phyloP scores from a whole-genome alignment of 2,888 invertebrate species.

The Chymomyza procnemis region DNA sequence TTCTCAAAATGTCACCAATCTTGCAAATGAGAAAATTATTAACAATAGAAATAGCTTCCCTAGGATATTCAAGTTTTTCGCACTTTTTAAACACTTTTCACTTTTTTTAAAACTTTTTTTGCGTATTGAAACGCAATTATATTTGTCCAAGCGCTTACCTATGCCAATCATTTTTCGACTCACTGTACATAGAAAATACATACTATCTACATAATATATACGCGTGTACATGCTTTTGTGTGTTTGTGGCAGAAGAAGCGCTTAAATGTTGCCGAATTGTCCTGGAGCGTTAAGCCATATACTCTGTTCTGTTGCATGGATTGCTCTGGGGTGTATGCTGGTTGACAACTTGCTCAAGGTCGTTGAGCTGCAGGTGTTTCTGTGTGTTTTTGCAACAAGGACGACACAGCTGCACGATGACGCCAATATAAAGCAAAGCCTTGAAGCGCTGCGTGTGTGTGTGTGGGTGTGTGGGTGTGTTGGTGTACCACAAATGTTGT shows the following conservation, averaged over 20 bases:
- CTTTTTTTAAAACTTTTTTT: too few relatives aligned
- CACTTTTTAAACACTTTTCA: too few relatives aligned
- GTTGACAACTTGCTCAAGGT: conserved; percentile 46
- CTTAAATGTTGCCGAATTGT: background rate
- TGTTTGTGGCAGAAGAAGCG: background rate
- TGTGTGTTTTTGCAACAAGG: conserved; percentile 9
- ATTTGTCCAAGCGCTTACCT: too few relatives aligned
- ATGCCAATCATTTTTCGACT: too few relatives aligned
- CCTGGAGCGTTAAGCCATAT: background rate
- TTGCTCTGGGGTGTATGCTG: conserved; percentile 12
- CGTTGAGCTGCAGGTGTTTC: conserved; percentile 28
- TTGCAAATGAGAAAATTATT: too few relatives aligned
- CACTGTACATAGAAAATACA: too few relatives aligned
- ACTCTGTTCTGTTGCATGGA: background rate
- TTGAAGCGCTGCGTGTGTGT: background rate
- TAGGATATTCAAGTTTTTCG: too few relatives aligned
- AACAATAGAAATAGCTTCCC: too few relatives aligned
- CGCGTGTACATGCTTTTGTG: background rate
- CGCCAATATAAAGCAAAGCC: background rate
- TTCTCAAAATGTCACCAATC: too few relatives aligned
- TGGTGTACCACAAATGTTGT: background rate
- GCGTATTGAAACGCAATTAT: too few relatives aligned
- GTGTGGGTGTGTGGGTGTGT: background rate
- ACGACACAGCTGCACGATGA: conserved; percentile 3
- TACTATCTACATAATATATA: too few relatives aligned